A percentile compares a stretch with the other conserved stretches of the same genome.
These are phyloP conservation scores for Poecilia latipinna DNA, from an alignment of 2,113 vertebrate species.

Conservation along the genomic window DNA sequence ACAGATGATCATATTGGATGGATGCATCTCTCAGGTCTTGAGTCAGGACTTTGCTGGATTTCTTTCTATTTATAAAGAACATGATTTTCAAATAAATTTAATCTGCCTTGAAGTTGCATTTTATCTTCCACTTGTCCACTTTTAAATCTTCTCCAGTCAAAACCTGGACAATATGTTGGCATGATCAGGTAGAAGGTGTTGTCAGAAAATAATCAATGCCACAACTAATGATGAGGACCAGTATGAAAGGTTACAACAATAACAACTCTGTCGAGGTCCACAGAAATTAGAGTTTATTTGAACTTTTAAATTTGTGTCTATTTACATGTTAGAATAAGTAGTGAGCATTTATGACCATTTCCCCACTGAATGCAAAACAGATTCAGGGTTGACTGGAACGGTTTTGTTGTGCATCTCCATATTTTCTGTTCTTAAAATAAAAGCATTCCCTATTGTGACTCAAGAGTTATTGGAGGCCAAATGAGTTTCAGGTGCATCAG, in stretches of 20 bases:
- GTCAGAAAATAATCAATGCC: background rate
- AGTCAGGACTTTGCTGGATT: too few relatives aligned
- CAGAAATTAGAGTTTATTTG: background rate
- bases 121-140: background rate
- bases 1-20: background rate
- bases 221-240: background rate
- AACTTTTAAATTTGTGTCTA: background rate
- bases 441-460: slow-evolving; percentile 72
- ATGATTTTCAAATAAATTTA: too few relatives aligned
- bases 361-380: slow-evolving; percentile 16
- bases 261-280: background rate
- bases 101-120: background rate
- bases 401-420: slow-evolving; percentile 59
- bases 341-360: background rate
- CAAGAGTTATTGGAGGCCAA: slow-evolving; percentile 73
- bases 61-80: too few relatives aligned
- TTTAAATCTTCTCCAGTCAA: background rate
- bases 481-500: slow-evolving; percentile 78
- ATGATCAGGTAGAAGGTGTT: background rate
- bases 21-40: background rate
- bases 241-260: background rate
- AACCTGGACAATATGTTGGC: background rate
- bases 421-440: slow-evolving; percentile 77
- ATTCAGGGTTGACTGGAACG: slow-evolving; percentile 28
- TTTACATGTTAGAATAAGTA: background rate